Conservation (phyloP, 2,113 vertebrate genomes). For the Ibidorhyncha struthersii region DNA sequence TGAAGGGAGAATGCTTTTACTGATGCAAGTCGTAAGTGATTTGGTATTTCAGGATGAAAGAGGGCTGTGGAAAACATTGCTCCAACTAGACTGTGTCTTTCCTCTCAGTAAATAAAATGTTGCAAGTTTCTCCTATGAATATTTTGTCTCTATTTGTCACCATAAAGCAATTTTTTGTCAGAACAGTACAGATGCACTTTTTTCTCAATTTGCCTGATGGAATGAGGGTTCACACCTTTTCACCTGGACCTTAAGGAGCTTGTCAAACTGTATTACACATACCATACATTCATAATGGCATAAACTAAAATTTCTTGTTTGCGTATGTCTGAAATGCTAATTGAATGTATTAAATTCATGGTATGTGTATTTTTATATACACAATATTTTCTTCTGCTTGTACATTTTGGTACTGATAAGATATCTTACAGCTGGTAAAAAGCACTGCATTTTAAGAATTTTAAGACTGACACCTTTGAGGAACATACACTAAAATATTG, state of each 20-base stretch:
- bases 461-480: slow-evolving; percentile 44
- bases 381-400: background rate
- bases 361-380: background rate
- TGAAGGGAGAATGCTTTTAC: background rate
- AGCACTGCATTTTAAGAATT: slow-evolving; percentile 8
- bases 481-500: slow-evolving; percentile 66
- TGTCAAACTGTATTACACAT: background rate
- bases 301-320: slow-evolving; percentile 8
- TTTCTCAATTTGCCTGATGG: background rate
- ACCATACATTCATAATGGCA: background rate
- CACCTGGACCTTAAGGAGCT: background rate
- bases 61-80: background rate
- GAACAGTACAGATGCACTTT: background rate
- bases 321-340: background rate
- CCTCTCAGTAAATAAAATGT: background rate
- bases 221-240: background rate
- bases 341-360: background rate
- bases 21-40: background rate
- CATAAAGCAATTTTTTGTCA: background rate
- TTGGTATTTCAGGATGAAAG: background rate
- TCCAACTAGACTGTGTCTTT: background rate
- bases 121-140: background rate
- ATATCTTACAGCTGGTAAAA: background rate
- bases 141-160: background rate
- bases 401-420: slow-evolving; percentile 10